A percentile compares a stretch with the other conserved stretches of the same genome.
Evolutionary conservation across 2,888 invertebrate genomes (phyloP).

Genomic region (Drosophila falleni): DNA sequence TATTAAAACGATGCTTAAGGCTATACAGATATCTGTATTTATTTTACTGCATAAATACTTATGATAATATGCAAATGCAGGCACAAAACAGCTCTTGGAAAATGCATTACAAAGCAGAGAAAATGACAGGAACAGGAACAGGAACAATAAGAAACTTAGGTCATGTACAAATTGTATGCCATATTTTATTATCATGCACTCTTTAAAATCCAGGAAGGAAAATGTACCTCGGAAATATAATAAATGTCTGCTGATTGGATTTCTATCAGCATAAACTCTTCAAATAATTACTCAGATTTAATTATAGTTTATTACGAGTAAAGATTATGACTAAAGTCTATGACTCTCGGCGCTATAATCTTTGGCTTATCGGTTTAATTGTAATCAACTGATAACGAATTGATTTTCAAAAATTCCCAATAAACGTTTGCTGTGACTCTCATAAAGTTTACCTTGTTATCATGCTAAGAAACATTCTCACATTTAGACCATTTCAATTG

Average conservation of each 20-base stretch:
- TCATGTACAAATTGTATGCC: no score
- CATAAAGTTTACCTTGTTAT: constrained; percentile 13
- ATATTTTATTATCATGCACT: no score
- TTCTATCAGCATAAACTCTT: not conserved
- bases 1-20: constrained; percentile 69
- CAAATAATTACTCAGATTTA: constrained; percentile 20
- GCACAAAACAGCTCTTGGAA: constrained; percentile 1
- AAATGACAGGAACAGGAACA: constrained; percentile 1
- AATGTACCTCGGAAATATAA: not conserved
- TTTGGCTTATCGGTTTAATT: constrained; percentile 37
- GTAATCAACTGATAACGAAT: constrained; percentile 33
- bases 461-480: not conserved
- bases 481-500: constrained; percentile 1
- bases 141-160: no score
- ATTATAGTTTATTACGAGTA: constrained; percentile 14
- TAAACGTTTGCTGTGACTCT: constrained; percentile 26
- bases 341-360: constrained; percentile 23
- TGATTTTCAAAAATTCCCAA: constrained; percentile 12
- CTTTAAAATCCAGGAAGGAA: not conserved
- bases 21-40: constrained; percentile 45
- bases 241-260: not conserved
- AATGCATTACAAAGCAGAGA: constrained; percentile 28
- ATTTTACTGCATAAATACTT: constrained; percentile 4
- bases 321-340: constrained; percentile 41
- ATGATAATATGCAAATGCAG: constrained; percentile 39